Conservation (phyloP, 2,113 vertebrate species). For the Pseudorasbora parva region DNA sequence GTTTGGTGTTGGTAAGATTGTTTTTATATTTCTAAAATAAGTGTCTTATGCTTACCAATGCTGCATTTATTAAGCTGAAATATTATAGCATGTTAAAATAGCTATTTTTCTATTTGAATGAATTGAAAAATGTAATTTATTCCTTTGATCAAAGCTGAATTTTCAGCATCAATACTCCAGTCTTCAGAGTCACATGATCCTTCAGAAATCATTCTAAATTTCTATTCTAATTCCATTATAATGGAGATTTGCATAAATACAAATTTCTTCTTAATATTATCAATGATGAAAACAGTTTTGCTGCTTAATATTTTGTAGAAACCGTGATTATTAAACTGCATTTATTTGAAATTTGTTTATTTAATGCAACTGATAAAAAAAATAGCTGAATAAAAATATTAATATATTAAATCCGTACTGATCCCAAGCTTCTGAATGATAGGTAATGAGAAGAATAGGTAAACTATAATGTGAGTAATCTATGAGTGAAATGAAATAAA, state of each 20-base stretch:
- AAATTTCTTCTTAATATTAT: background rate
- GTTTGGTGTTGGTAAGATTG: background rate
- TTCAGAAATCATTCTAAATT: background rate
- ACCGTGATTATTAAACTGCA: too few species aligned
- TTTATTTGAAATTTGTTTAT: background rate
- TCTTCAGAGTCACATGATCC: background rate
- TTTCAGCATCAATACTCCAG: background rate
- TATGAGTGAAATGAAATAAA: background rate
- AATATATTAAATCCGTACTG: background rate
- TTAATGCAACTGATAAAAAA: background rate
- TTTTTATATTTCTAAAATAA: background rate
- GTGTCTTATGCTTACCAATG: background rate
- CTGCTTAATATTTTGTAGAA: background rate
- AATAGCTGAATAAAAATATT: background rate
- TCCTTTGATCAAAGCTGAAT: background rate
- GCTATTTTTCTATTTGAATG: too few species aligned
- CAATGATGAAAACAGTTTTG: background rate
- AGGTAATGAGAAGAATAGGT: too few species aligned
- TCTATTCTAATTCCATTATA: too few species aligned
- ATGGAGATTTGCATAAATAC: background rate
- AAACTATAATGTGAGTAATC: background rate
- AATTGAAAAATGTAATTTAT: background rate
- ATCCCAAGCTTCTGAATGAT: background rate
- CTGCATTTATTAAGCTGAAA: background rate
- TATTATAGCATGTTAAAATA: too few species aligned